phyloP scores from a whole-genome alignment of 2,888 invertebrate species.

The Cabera pusaria region DNA sequence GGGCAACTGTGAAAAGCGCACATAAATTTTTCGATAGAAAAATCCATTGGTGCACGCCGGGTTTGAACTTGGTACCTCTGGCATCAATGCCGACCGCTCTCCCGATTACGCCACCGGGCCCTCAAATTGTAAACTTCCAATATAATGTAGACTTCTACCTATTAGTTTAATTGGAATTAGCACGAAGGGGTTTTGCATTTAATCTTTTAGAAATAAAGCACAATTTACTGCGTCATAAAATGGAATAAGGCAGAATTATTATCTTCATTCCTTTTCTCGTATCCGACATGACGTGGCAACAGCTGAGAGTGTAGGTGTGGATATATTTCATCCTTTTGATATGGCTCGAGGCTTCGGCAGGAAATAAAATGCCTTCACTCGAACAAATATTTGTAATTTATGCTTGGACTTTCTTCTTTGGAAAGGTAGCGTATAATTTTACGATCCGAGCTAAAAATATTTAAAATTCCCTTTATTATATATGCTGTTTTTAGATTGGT shows the following conservation, averaged over 20 bases:
- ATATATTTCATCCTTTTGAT: slow-evolving; percentile 31
- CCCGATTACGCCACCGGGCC: too few relatives aligned
- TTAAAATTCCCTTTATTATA: too few relatives aligned
- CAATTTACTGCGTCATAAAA: slow-evolving; percentile 4
- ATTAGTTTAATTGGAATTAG: too few relatives aligned
- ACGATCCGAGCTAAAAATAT: neutral
- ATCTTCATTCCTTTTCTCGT: slow-evolving; percentile 47
- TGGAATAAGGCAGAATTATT: slow-evolving; percentile 20
- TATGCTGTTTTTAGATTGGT: too few relatives aligned
- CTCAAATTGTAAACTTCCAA: too few relatives aligned
- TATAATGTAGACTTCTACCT: too few relatives aligned
- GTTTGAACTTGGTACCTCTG: too few relatives aligned
- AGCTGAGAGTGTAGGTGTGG: slow-evolving; percentile 41
- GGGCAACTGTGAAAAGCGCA: too few relatives aligned
- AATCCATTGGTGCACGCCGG: too few relatives aligned
- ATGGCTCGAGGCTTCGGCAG: slow-evolving; percentile 7
- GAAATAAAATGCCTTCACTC: slow-evolving; percentile 21
- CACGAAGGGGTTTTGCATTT: too few relatives aligned
- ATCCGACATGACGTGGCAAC: slow-evolving; percentile 50
- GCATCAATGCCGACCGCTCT: too few relatives aligned
- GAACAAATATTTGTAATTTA: slow-evolving; percentile 20
- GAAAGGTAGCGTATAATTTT: slow-evolving; percentile 2
- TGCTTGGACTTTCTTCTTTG: slow-evolving; percentile 12
- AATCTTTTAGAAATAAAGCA: neutral
- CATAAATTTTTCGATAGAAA: too few relatives aligned